Base-by-base conservation (phyloP, 1,140 invertebrate genomes). In the Xylocopa sonorina region DNA sequence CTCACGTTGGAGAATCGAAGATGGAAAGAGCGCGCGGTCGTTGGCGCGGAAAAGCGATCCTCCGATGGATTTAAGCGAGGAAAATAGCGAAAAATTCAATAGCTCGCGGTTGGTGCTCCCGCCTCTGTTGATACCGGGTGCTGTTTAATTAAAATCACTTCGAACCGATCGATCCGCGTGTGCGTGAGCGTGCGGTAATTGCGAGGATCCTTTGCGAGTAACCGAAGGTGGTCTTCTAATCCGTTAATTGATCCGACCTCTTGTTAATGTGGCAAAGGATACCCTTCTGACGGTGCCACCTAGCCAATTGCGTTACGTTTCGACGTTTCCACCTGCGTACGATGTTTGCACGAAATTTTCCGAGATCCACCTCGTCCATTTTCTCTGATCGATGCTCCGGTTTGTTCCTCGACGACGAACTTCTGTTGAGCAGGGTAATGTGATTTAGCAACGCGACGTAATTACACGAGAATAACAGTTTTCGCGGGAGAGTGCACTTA, bases 401-500 rank as follows among this genome's bases (percentile, higher is more conserved):
- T 53, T 51, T 53, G 48, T 38, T 53, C 32, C 21, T 34, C n/a
- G 38, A 53, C 32, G 29, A 38, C 14, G 41, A 48, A 48, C 63
- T 46, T 48, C 14, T 68, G 29, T 29, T 27, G n/a, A n/a, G n/a
- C 10, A 18, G 34, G 7, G 10, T 71, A 71, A 71, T n/a, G 34
- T 29, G 68, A 71, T 71, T 41, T 57, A 43, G 9, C 51, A 57
- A 43, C 34, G 18, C 34, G n/a, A 55, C 27, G 51, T 41, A 57
- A 32, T 71, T 71, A 41, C 34, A 57, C 51, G 38, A 27, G 58
- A 71, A 71, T 71, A 57, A 43, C 68, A 29, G 50, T 53, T 53
- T 32, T 29, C 21, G n/a, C n/a, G 18, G 21, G 0, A 34, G 21
- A 18, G n/a, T 6, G 24, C 51, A 43, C 51, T 57, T 57, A 71